phyloP scores from a whole-genome alignment of 1,140 invertebrate genomes.

The Propsilocerus akamusi region DNA sequence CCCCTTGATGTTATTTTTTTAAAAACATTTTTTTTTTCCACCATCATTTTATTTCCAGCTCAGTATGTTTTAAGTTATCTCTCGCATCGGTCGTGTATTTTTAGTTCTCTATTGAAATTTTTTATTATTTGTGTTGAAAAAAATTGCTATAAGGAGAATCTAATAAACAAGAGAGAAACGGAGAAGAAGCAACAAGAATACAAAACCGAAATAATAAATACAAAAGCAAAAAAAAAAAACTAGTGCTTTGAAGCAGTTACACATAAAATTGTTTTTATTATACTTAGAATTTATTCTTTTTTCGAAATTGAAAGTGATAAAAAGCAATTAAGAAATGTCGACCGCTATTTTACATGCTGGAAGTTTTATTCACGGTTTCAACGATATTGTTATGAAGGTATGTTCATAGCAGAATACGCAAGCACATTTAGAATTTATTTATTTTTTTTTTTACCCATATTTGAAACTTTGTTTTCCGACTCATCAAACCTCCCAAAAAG shows the following conservation, averaged over 20 bases:
- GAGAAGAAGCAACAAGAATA: neutral
- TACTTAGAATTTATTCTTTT: neutral
- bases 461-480: neutral
- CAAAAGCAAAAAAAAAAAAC: neutral
- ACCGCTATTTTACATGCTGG: constrained; percentile 2
- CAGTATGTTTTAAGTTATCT: neutral
- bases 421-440: neutral
- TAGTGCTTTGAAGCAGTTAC: neutral
- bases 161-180: too few relatives aligned
- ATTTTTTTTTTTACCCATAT: neutral
- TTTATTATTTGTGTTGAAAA: neutral
- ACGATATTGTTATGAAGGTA: neutral
- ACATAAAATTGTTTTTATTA: neutral
- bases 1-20: too few relatives aligned
- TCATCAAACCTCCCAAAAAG: neutral
- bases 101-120: neutral
- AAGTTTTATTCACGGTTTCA: neutral
- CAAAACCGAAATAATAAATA: neutral
- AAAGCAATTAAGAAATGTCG: constrained; percentile 3
- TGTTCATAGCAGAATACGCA: neutral
- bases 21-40: too few relatives aligned
- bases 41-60: too few relatives aligned
- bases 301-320: constrained; percentile 3
- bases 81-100: neutral
- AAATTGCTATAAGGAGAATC: too few relatives aligned